Evolutionary conservation across 2,113 vertebrate species (phyloP).

Genomic region (Pelodiscus sinensis): DNA sequence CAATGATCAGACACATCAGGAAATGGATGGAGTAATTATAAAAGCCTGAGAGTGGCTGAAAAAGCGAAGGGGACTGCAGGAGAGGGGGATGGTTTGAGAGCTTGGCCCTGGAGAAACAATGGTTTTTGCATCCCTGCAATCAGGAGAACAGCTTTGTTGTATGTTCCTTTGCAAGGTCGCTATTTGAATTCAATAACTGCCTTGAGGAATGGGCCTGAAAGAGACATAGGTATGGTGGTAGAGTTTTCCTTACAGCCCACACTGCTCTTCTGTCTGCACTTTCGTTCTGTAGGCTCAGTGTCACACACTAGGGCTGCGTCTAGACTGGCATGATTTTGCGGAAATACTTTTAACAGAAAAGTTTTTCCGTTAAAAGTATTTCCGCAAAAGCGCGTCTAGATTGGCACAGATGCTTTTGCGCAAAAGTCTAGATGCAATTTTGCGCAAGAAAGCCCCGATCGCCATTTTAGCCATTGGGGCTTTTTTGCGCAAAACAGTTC

Average conservation of each 20-base stretch:
- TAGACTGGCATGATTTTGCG: too few relatives aligned
- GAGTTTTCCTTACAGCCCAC: neutral
- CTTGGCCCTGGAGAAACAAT: neutral
- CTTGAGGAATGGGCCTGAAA: neutral
- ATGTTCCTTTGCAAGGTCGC: neutral
- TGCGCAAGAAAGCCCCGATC: too few relatives aligned
- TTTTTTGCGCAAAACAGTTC: too few relatives aligned
- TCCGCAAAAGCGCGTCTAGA: too few relatives aligned
- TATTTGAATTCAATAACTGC: neutral
- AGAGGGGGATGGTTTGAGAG: neutral
- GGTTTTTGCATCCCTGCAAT: neutral
- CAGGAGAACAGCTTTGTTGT: neutral
- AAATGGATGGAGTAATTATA: neutral
- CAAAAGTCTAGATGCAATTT: too few relatives aligned
- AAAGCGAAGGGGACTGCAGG: neutral
- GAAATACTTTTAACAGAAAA: too few relatives aligned
- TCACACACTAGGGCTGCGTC: too few relatives aligned
- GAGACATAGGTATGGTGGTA: neutral
- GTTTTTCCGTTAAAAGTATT: too few relatives aligned
- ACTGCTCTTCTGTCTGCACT: neutral
- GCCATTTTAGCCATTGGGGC: too few relatives aligned
- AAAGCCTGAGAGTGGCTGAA: neutral
- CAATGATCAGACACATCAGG: neutral
- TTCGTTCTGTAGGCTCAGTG: fast-evolving
- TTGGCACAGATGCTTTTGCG: too few relatives aligned